Evolutionary conservation across 2,113 vertebrate genomes (phyloP), one percentile per base, ranked within the genome.

Genomic region (Sigmodon hispidus): DNA sequence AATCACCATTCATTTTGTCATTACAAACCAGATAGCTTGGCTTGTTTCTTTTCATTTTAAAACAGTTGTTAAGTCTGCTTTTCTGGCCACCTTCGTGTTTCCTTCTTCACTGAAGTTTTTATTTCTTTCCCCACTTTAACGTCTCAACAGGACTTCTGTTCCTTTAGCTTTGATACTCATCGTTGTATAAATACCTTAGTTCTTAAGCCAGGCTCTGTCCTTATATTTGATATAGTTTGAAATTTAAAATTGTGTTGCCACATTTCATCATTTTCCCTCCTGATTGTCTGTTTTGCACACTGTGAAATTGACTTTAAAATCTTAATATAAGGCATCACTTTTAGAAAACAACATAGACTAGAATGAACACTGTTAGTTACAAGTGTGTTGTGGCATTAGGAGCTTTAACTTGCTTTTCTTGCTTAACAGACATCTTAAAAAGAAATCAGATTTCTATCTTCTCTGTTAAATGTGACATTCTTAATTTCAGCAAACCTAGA

Each of bases 251-350:
- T 96, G 31, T 84, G 48, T 29, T 52, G 19, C 4, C 1, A 34
- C 70, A 61, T 57, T 57, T 24, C 17, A 59, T 55, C 36, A 29
- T 55, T 11, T 96, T 80, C 10, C 40, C 22, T n/a, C 80, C 67
- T 40, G 80, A 92, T 94, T 94, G 16, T n/a, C 48, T 92, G 12
- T 93, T 96, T 93, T 96, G 40, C 3, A 52, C 86, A 34, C 26
- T 94, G 34, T 11, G 19, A 85, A 52, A 92, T 79, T 84, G n/a
- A 90, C 57, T 81, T 73, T 83, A 75, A 48, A 87, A 13, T 97
- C 87, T 95, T 91, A 93, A 94, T 93, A 69, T 97, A 87, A 70
- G 80, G 69, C 89, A 75, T 40, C 29, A 84, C 19, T 89, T 93
- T 21, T 40, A 94, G 80, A 93, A 93, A 90, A 86, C 69, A 65